Evolutionary conservation across 2,113 vertebrate genomes (phyloP), one percentile per base, ranked within the genome.

Genomic region (Clinocottus analis): DNA sequence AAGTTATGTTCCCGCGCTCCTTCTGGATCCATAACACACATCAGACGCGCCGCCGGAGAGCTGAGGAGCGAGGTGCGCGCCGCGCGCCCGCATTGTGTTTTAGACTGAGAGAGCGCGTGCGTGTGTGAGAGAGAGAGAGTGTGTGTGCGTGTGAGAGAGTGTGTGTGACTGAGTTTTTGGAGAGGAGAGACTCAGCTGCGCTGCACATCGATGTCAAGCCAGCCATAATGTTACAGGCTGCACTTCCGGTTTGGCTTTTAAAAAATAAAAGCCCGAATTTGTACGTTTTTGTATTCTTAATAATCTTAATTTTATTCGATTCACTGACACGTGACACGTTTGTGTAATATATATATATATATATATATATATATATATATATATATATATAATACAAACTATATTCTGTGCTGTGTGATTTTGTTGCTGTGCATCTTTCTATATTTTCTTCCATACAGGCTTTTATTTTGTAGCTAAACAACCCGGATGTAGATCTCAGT

Each of bases 81-180:
- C 83, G 85, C 55, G 91, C 87, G 87, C 85, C 39, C 72, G 90
- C 89, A 92, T 92, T 80, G 85, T 90, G 82, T 83, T 79, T 82
- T 73, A 70, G 43, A 80, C 80, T 79, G 82, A 37, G 68, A 85
- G 77, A 82, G 81, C 35, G 35, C 39, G 39, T 41, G 39, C 12
- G 13, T 3, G 39, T 41, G 33, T 5, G 39, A 1, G n/a, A n/a
- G n/a, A n/a, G n/a, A n/a, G n/a, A n/a, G n/a, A n/a, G 41, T 4
- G 41, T 43, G 12, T 4, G 41, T 43, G 41, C 3, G 41, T 43
- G 13, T 14, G 41, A 10, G 41, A 14, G 41, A 2, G 13, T 13
- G 39, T 41, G 39, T 41, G 29, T 49, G n/a, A n/a, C n/a, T n/a
- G n/a, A n/a, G n/a, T n/a, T n/a, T n/a, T n/a, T n/a, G 62, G 23